Conservation (phyloP, 1,140 invertebrate genomes). For the Pseudachorutes palmiensis region DNA sequence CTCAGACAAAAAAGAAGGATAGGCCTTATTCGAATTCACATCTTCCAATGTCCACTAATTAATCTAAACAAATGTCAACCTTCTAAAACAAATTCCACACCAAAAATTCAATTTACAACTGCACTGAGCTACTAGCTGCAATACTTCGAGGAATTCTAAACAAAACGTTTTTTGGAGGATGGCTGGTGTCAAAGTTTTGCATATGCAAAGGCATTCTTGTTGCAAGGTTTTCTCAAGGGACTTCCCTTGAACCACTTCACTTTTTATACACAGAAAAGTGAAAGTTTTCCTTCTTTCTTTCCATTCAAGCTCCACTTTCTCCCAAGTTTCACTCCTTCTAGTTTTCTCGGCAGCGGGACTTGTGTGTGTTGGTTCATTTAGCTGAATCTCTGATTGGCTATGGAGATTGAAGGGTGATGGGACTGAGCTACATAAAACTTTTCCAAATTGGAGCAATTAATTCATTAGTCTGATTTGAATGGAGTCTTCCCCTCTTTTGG, state of each 20-base stretch:
- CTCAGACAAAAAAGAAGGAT: too few relatives aligned
- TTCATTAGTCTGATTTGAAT: constrained; percentile 9
- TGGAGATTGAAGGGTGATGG: constrained; percentile 3
- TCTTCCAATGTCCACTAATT: too few relatives aligned
- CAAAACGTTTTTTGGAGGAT: background rate
- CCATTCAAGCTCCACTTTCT: too few relatives aligned
- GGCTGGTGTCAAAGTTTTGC: background rate
- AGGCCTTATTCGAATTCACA: too few relatives aligned
- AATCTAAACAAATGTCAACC: too few relatives aligned
- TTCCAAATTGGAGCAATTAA: constrained; percentile 6
- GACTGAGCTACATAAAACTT: background rate
- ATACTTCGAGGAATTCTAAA: background rate
- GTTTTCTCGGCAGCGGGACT: too few relatives aligned
- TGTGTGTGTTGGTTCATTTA: too few relatives aligned
- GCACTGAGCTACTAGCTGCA: background rate
- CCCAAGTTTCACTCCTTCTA: background rate
- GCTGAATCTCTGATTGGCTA: constrained; percentile 8
- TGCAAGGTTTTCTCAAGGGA: too few relatives aligned
- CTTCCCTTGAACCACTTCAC: too few relatives aligned
- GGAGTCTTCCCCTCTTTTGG: background rate
- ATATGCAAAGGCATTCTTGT: background rate
- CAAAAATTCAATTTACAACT: background rate
- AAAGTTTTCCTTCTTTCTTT: background rate
- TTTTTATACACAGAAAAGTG: too few relatives aligned
- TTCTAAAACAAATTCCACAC: background rate